Conservation (phyloP, 2,797 vertebrate genomes). For the Chrysocyon brachyurus region DNA sequence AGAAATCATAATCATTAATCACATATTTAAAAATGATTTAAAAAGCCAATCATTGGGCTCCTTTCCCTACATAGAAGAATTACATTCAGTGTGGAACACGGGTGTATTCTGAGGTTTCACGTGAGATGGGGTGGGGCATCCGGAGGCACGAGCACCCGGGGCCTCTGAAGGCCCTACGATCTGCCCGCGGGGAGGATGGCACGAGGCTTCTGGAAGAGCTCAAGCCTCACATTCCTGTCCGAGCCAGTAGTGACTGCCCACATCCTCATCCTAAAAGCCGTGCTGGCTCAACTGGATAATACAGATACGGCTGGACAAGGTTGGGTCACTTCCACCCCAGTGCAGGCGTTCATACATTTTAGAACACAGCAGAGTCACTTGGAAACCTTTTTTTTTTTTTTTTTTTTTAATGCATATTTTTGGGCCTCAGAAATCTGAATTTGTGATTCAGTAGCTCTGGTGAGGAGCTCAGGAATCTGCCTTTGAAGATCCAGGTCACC, state of each 20-base stretch:
- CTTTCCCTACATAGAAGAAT: background rate
- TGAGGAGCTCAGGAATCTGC: background rate
- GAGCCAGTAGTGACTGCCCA: background rate
- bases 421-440: background rate
- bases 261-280: background rate
- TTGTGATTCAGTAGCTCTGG: background rate
- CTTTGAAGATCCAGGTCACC: too few relatives aligned
- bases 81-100: background rate
- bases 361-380: background rate
- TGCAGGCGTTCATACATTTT: background rate
- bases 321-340: too few relatives aligned
- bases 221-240: background rate
- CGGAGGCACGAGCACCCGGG: background rate
- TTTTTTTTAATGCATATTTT: background rate
- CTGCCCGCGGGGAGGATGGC: background rate
- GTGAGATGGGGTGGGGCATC: background rate
- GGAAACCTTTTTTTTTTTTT: background rate
- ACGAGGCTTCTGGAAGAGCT: background rate
- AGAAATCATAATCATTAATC: background rate
- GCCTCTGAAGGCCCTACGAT: too few relatives aligned
- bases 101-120: background rate
- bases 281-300: background rate
- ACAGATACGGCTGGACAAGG: too few relatives aligned
- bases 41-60: background rate
- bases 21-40: background rate